A percentile compares a stretch with the other conserved stretches of the same genome.
These are phyloP conservation scores for Plagodis pulveraria DNA, from an alignment of 2,888 invertebrate genomes.

Conservation along the genomic window DNA sequence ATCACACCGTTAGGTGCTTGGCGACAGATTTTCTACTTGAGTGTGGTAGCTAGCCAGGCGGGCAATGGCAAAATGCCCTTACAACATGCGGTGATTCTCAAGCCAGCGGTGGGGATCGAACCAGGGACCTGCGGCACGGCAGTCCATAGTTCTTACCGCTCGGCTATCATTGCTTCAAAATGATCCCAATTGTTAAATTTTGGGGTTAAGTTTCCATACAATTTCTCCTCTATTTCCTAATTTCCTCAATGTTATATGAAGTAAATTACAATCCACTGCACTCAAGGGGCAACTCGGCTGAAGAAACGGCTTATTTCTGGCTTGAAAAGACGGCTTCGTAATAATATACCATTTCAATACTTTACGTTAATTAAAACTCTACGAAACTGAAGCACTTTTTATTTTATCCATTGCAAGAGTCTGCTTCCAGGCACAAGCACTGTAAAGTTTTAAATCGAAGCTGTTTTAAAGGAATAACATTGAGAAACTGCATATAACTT, in stretches of 20 bases:
- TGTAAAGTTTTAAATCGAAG: constrained; percentile 18
- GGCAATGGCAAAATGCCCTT: no score
- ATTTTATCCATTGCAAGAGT: constrained; percentile 49
- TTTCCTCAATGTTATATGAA: constrained; percentile 1
- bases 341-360: constrained; percentile 37
- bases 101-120: no score
- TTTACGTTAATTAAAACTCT: constrained; percentile 73
- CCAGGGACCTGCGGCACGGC: no score
- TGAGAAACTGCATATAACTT: no score
- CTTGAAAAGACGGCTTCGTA: constrained; percentile 4
- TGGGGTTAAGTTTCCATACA: no score
- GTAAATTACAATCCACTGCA: constrained; percentile 22
- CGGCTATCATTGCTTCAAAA: no score
- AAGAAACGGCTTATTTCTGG: constrained; percentile 20
- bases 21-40: no score
- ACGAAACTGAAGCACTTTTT: constrained; percentile 41
- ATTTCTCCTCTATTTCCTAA: constrained; percentile 2
- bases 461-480: constrained; percentile 11
- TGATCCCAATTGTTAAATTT: neutral
- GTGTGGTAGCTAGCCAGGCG: no score
- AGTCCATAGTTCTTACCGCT: no score
- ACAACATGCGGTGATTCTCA: no score
- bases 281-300: constrained; percentile 2
- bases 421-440: constrained; percentile 32
- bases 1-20: no score